These are phyloP conservation scores for Altica lythri DNA, from an alignment of 2,888 invertebrate species.

Conservation along the genomic window DNA sequence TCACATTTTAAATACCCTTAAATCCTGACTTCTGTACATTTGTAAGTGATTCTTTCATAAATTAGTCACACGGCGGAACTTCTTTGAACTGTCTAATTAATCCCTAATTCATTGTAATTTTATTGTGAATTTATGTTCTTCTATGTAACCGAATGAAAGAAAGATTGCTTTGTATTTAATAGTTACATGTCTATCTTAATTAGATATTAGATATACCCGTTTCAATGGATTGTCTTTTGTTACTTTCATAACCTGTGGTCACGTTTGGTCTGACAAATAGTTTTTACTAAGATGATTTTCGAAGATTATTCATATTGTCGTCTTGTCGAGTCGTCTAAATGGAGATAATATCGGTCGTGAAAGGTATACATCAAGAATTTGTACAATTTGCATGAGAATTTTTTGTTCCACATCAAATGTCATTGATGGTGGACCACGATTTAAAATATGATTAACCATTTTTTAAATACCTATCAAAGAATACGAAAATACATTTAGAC, in stretches of 20 bases:
- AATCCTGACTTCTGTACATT: background rate
- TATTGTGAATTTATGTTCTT: slow-evolving; percentile 17
- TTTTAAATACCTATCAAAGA: too few relatives aligned
- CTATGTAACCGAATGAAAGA: slow-evolving; percentile 12
- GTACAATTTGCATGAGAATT: slow-evolving; percentile 8
- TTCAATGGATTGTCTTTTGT: slow-evolving; percentile 22
- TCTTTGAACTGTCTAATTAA: slow-evolving; percentile 20
- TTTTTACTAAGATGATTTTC: slow-evolving; percentile 17
- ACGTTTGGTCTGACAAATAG: slow-evolving; percentile 20
- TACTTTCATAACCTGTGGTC: slow-evolving; percentile 21
- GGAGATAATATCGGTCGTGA: slow-evolving; percentile 9
- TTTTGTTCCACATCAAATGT: too few relatives aligned
- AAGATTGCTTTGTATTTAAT: slow-evolving; percentile 25
- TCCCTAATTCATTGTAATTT: slow-evolving; percentile 16
- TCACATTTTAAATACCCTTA: too few relatives aligned
- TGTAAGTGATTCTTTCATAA: background rate
- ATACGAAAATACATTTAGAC: too few relatives aligned
- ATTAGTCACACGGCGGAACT: slow-evolving; percentile 14
- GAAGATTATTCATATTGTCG: slow-evolving; percentile 16
- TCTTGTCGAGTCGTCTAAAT: slow-evolving; percentile 8
- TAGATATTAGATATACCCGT: slow-evolving; percentile 17
- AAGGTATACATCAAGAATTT: slow-evolving; percentile 2
- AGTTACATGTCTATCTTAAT: slow-evolving; percentile 23
- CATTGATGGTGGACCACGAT: too few relatives aligned
- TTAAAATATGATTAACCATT: too few relatives aligned